Percentiles rank a stretch among this genome's conserved stretches.
Evolutionary conservation across 1,140 invertebrate genomes (phyloP).

Genomic region (Odontomachus brunneus): DNA sequence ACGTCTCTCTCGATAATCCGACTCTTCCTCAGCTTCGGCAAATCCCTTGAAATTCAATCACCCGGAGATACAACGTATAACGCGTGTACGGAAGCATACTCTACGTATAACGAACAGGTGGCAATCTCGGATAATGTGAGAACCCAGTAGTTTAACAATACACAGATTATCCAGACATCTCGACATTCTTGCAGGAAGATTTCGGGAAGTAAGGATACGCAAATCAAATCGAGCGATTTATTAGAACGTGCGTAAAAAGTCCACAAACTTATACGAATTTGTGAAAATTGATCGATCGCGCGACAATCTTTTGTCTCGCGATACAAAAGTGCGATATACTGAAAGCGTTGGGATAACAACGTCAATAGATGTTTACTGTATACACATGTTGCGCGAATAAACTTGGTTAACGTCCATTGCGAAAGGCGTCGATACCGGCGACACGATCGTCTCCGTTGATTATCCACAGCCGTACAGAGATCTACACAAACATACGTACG

Average conservation of each 20-base stretch:
- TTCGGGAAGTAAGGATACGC: too few relatives aligned
- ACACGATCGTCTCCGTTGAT: constrained; percentile 1
- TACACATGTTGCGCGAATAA: constrained; percentile 17
- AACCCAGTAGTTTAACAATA: not conserved
- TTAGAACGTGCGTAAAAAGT: too few relatives aligned
- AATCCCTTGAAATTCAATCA: constrained; percentile 40
- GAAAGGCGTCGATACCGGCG: constrained; percentile 12
- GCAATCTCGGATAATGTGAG: constrained; percentile 1
- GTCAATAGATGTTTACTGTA: constrained; percentile 2
- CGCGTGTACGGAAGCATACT: constrained; percentile 32
- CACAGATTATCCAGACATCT: too few relatives aligned
- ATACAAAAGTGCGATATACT: too few relatives aligned
- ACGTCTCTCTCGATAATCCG: constrained; percentile 68
- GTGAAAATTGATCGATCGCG: too few relatives aligned
- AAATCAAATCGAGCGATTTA: too few relatives aligned
- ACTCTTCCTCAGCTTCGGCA: constrained; percentile 26
- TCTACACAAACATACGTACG: not conserved
- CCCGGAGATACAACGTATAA: constrained; percentile 19
- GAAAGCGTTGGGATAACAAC: not conserved
- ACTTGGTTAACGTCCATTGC: constrained; percentile 22
- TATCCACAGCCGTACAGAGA: too few relatives aligned
- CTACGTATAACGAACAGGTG: constrained; percentile 25
- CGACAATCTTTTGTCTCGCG: too few relatives aligned
- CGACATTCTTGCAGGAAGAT: too few relatives aligned
- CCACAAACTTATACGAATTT: too few relatives aligned